Conservation (phyloP, 2,797 vertebrate species). For the Ptychobarbus kaznakovi region DNA sequence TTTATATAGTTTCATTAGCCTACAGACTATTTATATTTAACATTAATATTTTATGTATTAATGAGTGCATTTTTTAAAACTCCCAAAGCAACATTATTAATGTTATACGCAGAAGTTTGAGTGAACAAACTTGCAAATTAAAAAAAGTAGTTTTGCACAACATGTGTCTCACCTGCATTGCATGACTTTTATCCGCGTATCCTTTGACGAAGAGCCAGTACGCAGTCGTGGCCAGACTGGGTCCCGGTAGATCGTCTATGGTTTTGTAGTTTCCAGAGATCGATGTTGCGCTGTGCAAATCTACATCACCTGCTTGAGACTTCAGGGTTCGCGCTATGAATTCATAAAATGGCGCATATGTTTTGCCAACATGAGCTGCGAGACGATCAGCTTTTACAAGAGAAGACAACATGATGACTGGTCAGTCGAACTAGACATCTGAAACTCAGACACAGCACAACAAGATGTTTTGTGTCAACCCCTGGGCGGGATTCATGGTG, state of each 20-base stretch:
- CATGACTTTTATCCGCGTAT: slow-evolving; percentile 74
- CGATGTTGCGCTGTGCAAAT: slow-evolving; percentile 42
- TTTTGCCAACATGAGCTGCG: neutral
- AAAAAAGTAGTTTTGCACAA: neutral
- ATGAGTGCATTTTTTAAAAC: neutral
- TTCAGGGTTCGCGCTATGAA: neutral
- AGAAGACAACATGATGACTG: slow-evolving; percentile 8
- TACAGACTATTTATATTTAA: neutral
- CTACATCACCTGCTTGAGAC: slow-evolving; percentile 39
- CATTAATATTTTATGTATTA: neutral
- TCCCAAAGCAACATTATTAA: neutral
- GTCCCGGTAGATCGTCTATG: slow-evolving; percentile 76
- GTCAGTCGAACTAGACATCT: fast-evolving
- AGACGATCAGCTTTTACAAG: neutral
- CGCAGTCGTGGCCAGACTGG: slow-evolving; percentile 65
- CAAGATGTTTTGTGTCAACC: neutral
- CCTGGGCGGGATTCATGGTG: neutral
- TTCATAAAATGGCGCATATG: neutral
- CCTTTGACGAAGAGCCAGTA: slow-evolving; percentile 78
- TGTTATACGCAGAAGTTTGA: neutral
- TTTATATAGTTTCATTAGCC: neutral
- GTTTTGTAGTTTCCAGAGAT: slow-evolving; percentile 61
- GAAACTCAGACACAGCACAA: too few species aligned
- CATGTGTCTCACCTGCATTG: slow-evolving; percentile 74
- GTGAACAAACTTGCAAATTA: neutral